phyloP scores from a whole-genome alignment of 2,888 invertebrate species.

The Penaeus monodon region DNA sequence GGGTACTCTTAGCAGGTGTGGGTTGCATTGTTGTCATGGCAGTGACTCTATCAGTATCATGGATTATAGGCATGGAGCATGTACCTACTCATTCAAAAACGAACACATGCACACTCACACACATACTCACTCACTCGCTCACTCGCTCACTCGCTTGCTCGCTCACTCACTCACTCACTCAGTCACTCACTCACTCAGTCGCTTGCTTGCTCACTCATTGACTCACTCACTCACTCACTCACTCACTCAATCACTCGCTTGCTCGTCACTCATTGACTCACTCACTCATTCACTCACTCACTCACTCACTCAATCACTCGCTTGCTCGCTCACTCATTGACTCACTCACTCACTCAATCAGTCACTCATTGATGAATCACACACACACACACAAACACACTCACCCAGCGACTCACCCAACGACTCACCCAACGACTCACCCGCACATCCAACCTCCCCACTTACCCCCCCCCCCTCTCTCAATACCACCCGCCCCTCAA shows the following conservation, averaged over 20 bases:
- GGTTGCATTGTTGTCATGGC: too few relatives aligned
- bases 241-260: not conserved
- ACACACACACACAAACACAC: not conserved
- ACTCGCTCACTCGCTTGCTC: not conserved
- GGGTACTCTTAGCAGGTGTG: too few relatives aligned
- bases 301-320: not conserved
- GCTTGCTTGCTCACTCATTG: too few relatives aligned
- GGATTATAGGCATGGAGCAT: not conserved
- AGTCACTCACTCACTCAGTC: not conserved
- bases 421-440: not conserved
- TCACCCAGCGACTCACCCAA: not conserved
- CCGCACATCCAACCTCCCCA: not conserved
- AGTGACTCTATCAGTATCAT: too few relatives aligned
- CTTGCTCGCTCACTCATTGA: too few relatives aligned
- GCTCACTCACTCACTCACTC: not conserved
- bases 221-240: not conserved
- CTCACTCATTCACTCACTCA: not conserved
- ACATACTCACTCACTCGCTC: not conserved
- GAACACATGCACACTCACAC: not conserved
- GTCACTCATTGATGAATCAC: too few relatives aligned
- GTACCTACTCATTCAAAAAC: not conserved
- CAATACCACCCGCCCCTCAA: constrained; percentile 68
- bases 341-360: not conserved
- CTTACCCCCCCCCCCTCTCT: not conserved
- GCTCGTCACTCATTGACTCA: too few relatives aligned